Evolutionary conservation across 92 coral and sea anemone species (phyloP).

Genomic region (Ricordea florida): DNA sequence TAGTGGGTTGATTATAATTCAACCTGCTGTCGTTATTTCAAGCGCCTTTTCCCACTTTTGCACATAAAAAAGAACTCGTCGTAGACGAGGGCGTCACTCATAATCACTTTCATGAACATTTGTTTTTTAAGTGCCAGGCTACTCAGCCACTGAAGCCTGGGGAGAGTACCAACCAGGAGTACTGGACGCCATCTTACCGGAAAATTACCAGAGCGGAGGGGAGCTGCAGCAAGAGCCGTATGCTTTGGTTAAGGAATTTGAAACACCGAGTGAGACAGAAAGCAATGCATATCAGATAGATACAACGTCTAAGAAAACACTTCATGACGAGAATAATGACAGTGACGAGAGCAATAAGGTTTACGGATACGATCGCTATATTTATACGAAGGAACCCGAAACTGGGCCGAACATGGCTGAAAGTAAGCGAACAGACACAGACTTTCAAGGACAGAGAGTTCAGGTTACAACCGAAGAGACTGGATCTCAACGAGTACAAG

Average conservation of each 20-base stretch:
- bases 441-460: conserved; percentile 80
- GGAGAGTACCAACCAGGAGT: conserved; percentile 24
- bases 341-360: conserved; percentile 66
- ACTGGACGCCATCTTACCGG: conserved; percentile 41
- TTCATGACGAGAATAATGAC: neutral
- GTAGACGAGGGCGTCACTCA: too few relatives aligned
- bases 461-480: conserved; percentile 98
- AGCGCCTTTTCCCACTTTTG: too few relatives aligned
- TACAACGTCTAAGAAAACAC: conserved; percentile 18
- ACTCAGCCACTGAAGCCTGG: conserved; percentile 15
- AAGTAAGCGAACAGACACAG: conserved; percentile 65
- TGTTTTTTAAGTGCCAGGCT: conserved; percentile 2
- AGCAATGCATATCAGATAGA: conserved; percentile 10
- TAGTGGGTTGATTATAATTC: too few relatives aligned
- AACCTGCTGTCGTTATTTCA: too few relatives aligned
- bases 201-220: conserved; percentile 23
- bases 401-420: conserved; percentile 43
- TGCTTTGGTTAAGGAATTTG: conserved; percentile 1
- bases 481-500: conserved; percentile 98
- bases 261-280: conserved; percentile 7
- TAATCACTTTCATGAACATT: too few relatives aligned
- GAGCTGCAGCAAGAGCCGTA: conserved; percentile 10
- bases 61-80: too few relatives aligned
- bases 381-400: conserved; percentile 42
- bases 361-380: conserved; percentile 79